These are phyloP conservation scores for Cloeon dipterum DNA, from an alignment of 2,888 invertebrate species.

Conservation along the genomic window DNA sequence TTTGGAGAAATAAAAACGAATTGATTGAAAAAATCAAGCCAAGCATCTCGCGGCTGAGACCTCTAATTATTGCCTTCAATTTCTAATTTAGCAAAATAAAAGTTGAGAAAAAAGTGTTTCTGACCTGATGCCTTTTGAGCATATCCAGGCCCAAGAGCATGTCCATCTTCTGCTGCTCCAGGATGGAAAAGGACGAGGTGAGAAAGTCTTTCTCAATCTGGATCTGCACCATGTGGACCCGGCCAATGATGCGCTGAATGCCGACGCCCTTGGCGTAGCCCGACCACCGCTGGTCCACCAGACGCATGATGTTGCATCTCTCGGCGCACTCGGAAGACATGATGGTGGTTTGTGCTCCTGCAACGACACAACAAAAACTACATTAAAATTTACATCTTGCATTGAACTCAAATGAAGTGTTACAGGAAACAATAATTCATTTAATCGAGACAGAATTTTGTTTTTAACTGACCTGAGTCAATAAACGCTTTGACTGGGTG, in stretches of 20 bases:
- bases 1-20: no score
- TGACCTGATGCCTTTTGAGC: constrained; percentile 85
- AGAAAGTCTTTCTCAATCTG: constrained; percentile 85
- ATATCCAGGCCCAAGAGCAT: constrained; percentile 94
- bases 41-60: no score
- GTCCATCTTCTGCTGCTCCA: constrained; percentile 95
- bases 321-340: constrained; percentile 95
- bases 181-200: constrained; percentile 87
- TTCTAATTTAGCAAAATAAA: no score
- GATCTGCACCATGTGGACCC: constrained; percentile 93
- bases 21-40: no score
- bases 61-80: no score
- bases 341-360: constrained; percentile 87
- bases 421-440: no score
- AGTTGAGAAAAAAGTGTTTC: constrained; percentile 4
- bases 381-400: constrained; percentile 8
- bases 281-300: constrained; percentile 80
- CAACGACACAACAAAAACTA: constrained; percentile 7
- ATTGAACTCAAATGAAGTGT: constrained; percentile 9
- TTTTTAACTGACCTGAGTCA: constrained; percentile 62
- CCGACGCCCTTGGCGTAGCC: constrained; percentile 97
- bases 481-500: constrained; percentile 95
- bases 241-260: constrained; percentile 81
- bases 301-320: constrained; percentile 73
- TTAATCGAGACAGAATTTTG: no score